phyloP scores from a whole-genome alignment of 2,113 vertebrate species.

The Pardalotus punctatus region DNA sequence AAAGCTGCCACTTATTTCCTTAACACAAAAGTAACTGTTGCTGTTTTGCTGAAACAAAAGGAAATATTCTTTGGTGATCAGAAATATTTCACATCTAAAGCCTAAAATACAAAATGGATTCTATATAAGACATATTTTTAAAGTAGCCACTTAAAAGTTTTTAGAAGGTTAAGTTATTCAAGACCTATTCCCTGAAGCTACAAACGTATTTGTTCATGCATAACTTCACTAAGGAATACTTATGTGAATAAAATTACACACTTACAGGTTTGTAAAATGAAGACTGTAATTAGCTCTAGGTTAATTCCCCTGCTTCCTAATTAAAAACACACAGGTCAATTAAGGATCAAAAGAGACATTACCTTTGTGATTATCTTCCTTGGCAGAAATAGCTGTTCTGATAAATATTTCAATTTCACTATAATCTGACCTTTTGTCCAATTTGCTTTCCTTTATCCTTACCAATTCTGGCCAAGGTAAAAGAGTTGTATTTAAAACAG shows the following conservation, averaged over 20 bases:
- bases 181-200: conserved; percentile 23
- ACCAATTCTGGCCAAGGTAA: not conserved
- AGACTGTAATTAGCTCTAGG: conserved; percentile 15
- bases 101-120: not conserved
- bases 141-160: not conserved
- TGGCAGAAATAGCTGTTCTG: not conserved
- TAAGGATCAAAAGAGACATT: conserved; percentile 34
- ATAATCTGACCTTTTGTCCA: not conserved
- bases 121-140: not conserved
- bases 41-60: not conserved
- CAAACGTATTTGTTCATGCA: conserved; percentile 4
- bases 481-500: not conserved
- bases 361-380: conserved; percentile 7
- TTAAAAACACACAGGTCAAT: conserved; percentile 33
- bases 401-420: not conserved
- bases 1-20: not conserved
- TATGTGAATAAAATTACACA: not conserved
- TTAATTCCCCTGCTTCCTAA: not conserved
- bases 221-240: conserved; percentile 13
- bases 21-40: not conserved
- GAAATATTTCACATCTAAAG: not conserved
- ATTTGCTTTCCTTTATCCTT: not conserved
- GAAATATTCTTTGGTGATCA: not conserved
- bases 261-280: conserved; percentile 8
- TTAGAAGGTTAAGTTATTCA: conserved; percentile 1